A percentile compares a stretch with the other conserved stretches of the same genome.
Evolutionary conservation across 2,888 invertebrate genomes (phyloP).

Genomic region (Vesta saturnalis): DNA sequence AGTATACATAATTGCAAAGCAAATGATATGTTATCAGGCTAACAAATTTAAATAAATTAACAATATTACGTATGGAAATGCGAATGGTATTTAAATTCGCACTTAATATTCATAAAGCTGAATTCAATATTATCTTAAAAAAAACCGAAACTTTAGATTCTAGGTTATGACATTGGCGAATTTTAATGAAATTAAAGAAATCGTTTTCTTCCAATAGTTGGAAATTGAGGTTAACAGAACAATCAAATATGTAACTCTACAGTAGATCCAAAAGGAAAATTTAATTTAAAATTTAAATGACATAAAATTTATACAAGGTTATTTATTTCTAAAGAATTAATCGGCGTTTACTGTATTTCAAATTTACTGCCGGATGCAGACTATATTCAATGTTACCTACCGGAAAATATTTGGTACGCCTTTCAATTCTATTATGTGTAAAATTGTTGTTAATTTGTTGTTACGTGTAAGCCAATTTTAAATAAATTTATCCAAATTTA

Average conservation of each 20-base stretch:
- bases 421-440: slow-evolving; percentile 19
- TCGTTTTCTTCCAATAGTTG: not conserved
- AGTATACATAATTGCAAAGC: too few relatives aligned
- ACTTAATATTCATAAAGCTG: too few relatives aligned
- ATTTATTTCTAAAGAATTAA: not conserved
- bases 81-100: too few relatives aligned
- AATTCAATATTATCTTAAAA: too few relatives aligned
- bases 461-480: too few relatives aligned
- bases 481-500: too few relatives aligned
- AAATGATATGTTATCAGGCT: too few relatives aligned
- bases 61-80: too few relatives aligned
- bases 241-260: slow-evolving; percentile 22
- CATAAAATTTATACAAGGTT: not conserved
- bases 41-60: too few relatives aligned
- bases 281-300: not conserved
- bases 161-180: too few relatives aligned
- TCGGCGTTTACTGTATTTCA: not conserved
- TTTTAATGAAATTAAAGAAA: not conserved
- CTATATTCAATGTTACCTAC: slow-evolving; percentile 17
- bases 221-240: slow-evolving; percentile 28
- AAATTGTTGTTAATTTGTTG: slow-evolving; percentile 21
- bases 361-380: slow-evolving; percentile 13
- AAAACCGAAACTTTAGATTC: too few relatives aligned
- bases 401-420: slow-evolving; percentile 24
- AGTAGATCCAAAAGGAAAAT: not conserved